Evolutionary conservation across 2,113 vertebrate species (phyloP).

Genomic region (Cebidichthys violaceus): DNA sequence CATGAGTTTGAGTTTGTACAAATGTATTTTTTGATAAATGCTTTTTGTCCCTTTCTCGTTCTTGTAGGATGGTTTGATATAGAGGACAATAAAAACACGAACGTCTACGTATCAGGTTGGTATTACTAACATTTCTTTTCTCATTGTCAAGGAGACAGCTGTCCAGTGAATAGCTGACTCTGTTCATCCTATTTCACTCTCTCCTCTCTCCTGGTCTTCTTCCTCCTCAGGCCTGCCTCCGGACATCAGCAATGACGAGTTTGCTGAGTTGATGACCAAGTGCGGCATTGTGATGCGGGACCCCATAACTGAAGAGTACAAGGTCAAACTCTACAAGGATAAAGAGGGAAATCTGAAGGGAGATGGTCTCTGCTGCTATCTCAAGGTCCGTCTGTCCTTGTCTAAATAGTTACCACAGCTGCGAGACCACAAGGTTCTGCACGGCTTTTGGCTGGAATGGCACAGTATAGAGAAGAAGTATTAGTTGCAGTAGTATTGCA

Average conservation of each 20-base stretch:
- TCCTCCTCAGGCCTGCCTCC: conserved; percentile 90
- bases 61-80: conserved; percentile 95
- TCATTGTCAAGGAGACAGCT: background rate
- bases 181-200: background rate
- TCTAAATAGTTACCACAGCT: background rate
- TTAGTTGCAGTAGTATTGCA: background rate
- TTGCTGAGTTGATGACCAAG: conserved; percentile 93
- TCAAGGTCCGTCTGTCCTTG: conserved; percentile 87
- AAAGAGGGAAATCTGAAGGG: conserved; percentile 95
- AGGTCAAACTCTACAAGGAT: conserved; percentile 97
- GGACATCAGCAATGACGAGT: conserved; percentile 94
- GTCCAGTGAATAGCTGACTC: background rate
- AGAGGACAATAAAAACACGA: conserved; percentile 94
- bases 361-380: conserved; percentile 96
- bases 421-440: background rate
- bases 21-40: background rate
- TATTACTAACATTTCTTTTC: background rate
- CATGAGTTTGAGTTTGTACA: background rate
- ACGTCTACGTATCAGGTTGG: conserved; percentile 95
- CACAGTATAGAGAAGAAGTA: background rate
- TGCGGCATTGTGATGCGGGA: conserved; percentile 97
- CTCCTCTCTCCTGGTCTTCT: background rate
- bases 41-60: conserved; percentile 12
- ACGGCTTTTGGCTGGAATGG: background rate
- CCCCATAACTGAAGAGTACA: conserved; percentile 93